These are phyloP conservation scores for Isurus oxyrinchus DNA, from an alignment of 2,113 vertebrate genomes.

Conservation along the genomic window DNA sequence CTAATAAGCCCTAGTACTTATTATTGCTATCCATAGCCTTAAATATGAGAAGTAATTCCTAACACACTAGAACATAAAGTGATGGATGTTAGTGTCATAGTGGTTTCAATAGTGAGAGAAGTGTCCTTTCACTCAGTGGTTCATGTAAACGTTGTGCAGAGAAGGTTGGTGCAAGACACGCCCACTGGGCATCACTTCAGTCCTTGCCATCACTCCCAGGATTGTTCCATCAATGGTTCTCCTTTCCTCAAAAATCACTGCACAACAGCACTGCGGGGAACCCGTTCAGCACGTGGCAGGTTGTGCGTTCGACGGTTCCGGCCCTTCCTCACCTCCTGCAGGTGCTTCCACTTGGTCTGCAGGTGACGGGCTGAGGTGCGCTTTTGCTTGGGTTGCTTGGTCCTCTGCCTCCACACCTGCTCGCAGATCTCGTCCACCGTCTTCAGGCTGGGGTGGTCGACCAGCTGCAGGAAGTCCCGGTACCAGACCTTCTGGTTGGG, in stretches of 20 bases:
- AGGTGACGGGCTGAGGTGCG: not conserved
- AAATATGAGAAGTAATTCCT: conserved; percentile 29
- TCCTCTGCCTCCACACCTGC: conserved; percentile 68
- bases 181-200: not conserved
- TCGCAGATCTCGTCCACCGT: conserved; percentile 75
- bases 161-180: not conserved
- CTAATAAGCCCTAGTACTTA: conserved; percentile 22
- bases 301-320: conserved; percentile 78
- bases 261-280: conserved; percentile 70
- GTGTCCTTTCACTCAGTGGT: conserved; percentile 12
- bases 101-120: conserved; percentile 29
- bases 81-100: conserved; percentile 35
- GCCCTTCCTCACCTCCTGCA: conserved; percentile 67
- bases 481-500: conserved; percentile 81
- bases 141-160: conserved; percentile 27
- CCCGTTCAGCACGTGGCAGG: conserved; percentile 60
- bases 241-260: conserved; percentile 50
- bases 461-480: conserved; percentile 87
- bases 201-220: conserved; percentile 13
- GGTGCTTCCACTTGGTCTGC: conserved; percentile 65
- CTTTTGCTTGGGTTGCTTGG: conserved; percentile 47
- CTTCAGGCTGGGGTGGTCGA: conserved; percentile 79
- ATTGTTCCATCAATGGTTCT: not conserved
- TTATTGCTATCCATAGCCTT: conserved; percentile 26
- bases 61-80: conserved; percentile 20